Percentiles rank a stretch among this genome's conserved stretches.
These are phyloP conservation scores for Hexactinellida sp. DNA, from an alignment of 37 sponge, comb jelly and placozoan species.

Conservation along the genomic window DNA sequence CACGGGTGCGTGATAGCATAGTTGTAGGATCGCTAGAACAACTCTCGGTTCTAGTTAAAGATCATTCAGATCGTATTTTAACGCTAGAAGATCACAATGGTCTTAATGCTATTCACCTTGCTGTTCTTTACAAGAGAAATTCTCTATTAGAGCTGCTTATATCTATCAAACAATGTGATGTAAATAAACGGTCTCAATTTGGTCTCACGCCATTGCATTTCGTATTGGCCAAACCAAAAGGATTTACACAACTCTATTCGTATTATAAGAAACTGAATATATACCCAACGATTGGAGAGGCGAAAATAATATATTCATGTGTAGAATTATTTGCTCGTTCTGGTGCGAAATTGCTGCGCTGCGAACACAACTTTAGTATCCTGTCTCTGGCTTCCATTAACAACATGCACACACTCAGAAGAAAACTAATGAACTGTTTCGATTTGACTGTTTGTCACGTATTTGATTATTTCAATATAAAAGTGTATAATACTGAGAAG, in stretches of 20 bases:
- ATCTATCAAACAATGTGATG: background rate
- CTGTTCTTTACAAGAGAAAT: background rate
- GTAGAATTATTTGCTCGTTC: background rate
- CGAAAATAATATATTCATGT: background rate
- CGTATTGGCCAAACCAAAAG: background rate
- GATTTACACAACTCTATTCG: background rate
- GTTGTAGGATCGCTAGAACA: background rate
- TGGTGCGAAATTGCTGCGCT: background rate
- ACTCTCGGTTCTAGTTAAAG: background rate
- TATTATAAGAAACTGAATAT: background rate
- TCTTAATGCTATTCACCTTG: background rate
- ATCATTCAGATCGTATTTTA: background rate
- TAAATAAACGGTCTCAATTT: background rate
- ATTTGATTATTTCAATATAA: background rate
- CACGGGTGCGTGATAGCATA: background rate
- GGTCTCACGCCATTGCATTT: constrained; percentile 2
- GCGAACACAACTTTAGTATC: background rate
- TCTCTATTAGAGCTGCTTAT: background rate
- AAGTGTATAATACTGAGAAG: background rate
- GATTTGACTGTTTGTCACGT: background rate
- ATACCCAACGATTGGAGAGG: background rate
- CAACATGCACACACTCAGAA: background rate
- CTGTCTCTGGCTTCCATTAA: background rate
- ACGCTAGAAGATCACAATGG: background rate
- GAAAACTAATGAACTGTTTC: background rate